Percentiles rank a stretch among this genome's conserved stretches.
phyloP scores from a whole-genome alignment of 2,888 invertebrate genomes.

The Glaucopsyche alexis region DNA sequence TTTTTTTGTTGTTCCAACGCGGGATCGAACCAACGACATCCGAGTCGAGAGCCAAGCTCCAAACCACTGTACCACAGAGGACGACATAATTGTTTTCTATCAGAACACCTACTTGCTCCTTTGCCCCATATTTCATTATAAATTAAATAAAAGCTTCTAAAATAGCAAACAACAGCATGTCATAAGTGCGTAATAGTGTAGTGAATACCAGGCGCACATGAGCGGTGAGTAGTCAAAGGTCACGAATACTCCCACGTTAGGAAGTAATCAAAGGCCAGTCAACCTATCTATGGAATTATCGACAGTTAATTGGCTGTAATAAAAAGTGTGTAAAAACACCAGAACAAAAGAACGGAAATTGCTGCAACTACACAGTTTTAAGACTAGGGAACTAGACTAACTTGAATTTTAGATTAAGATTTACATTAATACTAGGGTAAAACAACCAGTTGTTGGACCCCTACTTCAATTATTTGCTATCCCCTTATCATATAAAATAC shows the following conservation, averaged over 20 bases:
- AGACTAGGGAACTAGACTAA: constrained; percentile 18
- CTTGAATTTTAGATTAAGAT: not conserved
- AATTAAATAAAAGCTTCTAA: too few relatives aligned
- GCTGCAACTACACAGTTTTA: constrained; percentile 33
- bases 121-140: not conserved
- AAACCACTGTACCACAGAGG: too few relatives aligned
- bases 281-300: constrained; percentile 62
- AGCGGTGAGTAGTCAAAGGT: constrained; percentile 48
- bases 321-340: constrained; percentile 48
- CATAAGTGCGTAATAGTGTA: not conserved
- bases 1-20: too few relatives aligned
- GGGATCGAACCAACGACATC: too few relatives aligned
- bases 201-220: not conserved
- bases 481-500: too few relatives aligned
- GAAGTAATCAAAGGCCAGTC: constrained; percentile 73
- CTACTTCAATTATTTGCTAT: too few relatives aligned
- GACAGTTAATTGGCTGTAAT: constrained; percentile 54
- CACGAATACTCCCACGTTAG: constrained; percentile 57
- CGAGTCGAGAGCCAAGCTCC: too few relatives aligned
- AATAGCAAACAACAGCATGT: not conserved
- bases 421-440: too few relatives aligned
- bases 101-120: not conserved
- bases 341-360: constrained; percentile 56
- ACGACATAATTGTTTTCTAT: not conserved
- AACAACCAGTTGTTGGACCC: too few relatives aligned